phyloP scores from a whole-genome alignment of 2,797 vertebrate species.

The Austrolebias charrua region DNA sequence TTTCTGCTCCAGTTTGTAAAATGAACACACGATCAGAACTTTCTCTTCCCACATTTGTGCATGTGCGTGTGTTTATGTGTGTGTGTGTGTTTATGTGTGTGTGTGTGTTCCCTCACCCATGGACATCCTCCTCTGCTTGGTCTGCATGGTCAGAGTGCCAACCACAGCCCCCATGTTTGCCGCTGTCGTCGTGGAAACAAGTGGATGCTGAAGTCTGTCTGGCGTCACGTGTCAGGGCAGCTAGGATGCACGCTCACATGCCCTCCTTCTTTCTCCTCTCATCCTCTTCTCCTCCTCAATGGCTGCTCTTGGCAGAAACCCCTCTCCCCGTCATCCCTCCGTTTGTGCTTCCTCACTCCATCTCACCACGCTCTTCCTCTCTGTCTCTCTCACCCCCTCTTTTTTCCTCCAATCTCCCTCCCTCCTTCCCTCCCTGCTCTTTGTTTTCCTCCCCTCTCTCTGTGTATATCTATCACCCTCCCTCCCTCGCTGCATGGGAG shows the following conservation, averaged over 20 bases:
- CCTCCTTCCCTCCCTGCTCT: conserved; percentile 32
- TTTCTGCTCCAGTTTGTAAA: background rate
- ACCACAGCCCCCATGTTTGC: conserved; percentile 94
- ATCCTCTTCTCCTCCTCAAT: conserved; percentile 39
- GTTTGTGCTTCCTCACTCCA: conserved; percentile 58
- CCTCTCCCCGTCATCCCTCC: conserved; percentile 48
- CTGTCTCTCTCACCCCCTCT: conserved; percentile 18
- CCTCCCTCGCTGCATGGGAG: conserved; percentile 40
- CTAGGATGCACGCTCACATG: conserved; percentile 40
- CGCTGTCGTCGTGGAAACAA: conserved; percentile 77
- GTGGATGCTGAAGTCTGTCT: conserved; percentile 59
- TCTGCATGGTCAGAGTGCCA: conserved; percentile 95
- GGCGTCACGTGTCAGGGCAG: conserved; percentile 65
- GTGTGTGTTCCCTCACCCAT: conserved; percentile 78
- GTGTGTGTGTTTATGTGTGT: background rate
- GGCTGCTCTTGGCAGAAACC: conserved; percentile 47
- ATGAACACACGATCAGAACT: background rate
- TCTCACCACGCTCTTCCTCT: conserved; percentile 36
- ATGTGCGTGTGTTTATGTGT: too few species aligned
- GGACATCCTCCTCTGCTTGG: conserved; percentile 88
- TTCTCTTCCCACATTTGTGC: background rate
- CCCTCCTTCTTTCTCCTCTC: conserved; percentile 38
- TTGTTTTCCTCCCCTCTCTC: conserved; percentile 41
- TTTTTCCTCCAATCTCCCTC: conserved; percentile 30
- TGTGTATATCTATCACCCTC: conserved; percentile 34